Evolutionary conservation across 2,888 invertebrate species (phyloP).

Genomic region (Rapana venosa): DNA sequence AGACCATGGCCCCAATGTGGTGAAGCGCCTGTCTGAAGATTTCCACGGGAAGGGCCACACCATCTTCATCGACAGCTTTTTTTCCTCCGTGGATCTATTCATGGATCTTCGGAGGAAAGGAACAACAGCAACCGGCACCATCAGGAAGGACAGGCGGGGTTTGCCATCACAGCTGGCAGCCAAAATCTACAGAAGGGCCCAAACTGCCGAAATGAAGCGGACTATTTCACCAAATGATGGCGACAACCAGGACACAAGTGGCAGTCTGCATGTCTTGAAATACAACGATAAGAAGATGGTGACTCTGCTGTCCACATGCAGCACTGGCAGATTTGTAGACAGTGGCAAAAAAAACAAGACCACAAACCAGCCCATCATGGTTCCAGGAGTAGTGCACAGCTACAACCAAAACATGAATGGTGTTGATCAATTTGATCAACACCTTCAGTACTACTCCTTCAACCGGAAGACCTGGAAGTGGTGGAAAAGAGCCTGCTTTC

Average conservation of each 20-base stretch:
- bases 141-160: conserved; percentile 13
- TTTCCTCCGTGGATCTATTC: neutral
- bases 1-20: no score
- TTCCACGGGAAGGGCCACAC: no score
- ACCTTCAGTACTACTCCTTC: conserved; percentile 38
- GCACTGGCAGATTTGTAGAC: neutral
- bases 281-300: conserved; percentile 13
- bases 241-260: neutral
- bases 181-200: neutral
- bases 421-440: conserved; percentile 34
- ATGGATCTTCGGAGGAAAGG: neutral
- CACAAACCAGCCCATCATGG: conserved; percentile 5
- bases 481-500: conserved; percentile 43
- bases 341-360: neutral
- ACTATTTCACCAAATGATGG: neutral
- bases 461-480: conserved; percentile 39
- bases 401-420: conserved; percentile 30
- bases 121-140: neutral
- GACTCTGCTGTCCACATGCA: neutral
- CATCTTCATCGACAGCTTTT: no score
- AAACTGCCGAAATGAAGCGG: neutral
- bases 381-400: neutral
- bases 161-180: neutral
- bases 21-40: no score
- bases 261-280: neutral